A percentile compares a stretch with the other conserved stretches of the same genome.
phyloP scores from a whole-genome alignment of 1,140 invertebrate species.

The Drosophila virilis region DNA sequence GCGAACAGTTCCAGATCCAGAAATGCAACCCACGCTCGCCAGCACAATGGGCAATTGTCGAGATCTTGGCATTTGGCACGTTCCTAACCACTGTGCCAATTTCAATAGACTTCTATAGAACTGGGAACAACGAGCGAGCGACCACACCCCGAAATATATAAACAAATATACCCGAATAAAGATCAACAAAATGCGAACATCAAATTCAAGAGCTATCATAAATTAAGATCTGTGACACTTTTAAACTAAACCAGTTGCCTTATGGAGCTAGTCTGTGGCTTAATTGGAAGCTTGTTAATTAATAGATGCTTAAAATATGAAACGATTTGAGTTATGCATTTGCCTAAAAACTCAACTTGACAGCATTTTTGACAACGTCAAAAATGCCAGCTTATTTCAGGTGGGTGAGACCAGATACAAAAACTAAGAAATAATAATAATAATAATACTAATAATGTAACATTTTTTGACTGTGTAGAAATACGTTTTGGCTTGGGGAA shows the following conservation, averaged over 20 bases:
- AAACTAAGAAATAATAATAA: neutral
- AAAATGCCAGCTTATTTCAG: neutral
- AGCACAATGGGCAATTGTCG: constrained; percentile 18
- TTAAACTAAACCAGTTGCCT: constrained; percentile 43
- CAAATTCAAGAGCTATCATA: constrained; percentile 59
- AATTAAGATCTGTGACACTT: constrained; percentile 67
- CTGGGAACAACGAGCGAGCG: constrained; percentile 23
- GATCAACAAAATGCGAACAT: constrained; percentile 43
- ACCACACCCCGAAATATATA: constrained; percentile 61
- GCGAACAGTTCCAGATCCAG: constrained; percentile 21
- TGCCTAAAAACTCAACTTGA: constrained; percentile 27
- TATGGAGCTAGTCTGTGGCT: constrained; percentile 33
- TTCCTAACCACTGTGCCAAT: constrained; percentile 35
- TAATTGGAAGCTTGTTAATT: constrained; percentile 68
- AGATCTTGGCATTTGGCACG: constrained; percentile 40
- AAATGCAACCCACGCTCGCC: constrained; percentile 6
- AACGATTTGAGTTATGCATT: constrained; percentile 46
- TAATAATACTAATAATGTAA: neutral
- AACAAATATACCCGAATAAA: constrained; percentile 9
- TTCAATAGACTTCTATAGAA: constrained; percentile 28
- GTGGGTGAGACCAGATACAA: neutral
- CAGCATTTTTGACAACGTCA: constrained; percentile 10
- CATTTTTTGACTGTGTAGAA: too few relatives aligned
- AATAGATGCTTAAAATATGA: constrained; percentile 61
- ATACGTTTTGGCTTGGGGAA: too few relatives aligned